Evolutionary conservation across 1,140 invertebrate genomes (phyloP).

Genomic region (Cryptotermes secundus): DNA sequence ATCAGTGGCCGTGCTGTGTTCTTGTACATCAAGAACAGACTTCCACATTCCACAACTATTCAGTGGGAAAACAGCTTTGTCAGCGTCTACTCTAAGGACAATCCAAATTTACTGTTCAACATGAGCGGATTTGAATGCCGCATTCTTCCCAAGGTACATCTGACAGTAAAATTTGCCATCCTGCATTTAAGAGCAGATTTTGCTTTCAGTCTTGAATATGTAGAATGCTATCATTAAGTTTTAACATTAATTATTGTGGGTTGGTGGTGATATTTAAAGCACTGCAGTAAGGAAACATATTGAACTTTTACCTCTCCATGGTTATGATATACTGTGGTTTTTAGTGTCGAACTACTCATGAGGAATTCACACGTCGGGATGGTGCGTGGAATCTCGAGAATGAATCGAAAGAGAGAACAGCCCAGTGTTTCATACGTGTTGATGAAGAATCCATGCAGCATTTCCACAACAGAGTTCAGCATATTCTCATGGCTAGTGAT

Average conservation of each 20-base stretch:
- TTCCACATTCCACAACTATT: slow-evolving; percentile 96
- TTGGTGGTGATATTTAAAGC: no score
- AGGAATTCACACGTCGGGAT: slow-evolving; percentile 95
- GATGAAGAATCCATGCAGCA: slow-evolving; percentile 96
- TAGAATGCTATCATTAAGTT: no score
- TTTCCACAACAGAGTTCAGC: slow-evolving; percentile 97
- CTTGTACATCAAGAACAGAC: slow-evolving; percentile 99
- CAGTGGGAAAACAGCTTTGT: slow-evolving; percentile 99
- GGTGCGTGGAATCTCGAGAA: slow-evolving; percentile 99
- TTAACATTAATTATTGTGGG: no score
- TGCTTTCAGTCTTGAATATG: no score
- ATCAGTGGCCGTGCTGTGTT: slow-evolving; percentile 93
- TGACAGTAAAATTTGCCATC: no score
- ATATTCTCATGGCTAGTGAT: slow-evolving; percentile 99
- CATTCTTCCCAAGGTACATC: no score
- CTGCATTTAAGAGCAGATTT: no score
- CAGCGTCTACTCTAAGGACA: no score
- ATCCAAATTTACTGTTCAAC: no score
- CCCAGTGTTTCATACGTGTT: slow-evolving; percentile 97
- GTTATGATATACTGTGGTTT: slow-evolving; percentile 28
- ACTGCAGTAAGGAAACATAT: not conserved
- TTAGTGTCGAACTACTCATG: slow-evolving; percentile 89
- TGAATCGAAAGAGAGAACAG: slow-evolving; percentile 97
- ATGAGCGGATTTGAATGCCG: no score
- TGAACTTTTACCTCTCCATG: not conserved